Evolutionary conservation across 2,888 invertebrate genomes (phyloP).

Genomic region (Mellilla xanthometata): DNA sequence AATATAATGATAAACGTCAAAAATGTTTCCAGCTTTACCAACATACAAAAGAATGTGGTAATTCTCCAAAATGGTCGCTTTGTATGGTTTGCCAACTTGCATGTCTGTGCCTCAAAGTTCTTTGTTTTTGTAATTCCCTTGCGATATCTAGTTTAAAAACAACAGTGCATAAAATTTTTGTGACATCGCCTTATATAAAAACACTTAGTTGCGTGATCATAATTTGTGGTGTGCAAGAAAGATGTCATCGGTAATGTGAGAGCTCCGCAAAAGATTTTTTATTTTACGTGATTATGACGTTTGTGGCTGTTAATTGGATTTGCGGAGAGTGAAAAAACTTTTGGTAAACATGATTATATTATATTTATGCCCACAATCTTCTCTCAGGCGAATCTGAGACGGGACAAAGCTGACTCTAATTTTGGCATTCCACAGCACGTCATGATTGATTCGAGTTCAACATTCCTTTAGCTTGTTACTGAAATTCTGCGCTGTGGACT

Average conservation of each 20-base stretch:
- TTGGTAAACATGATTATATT: conserved; percentile 48
- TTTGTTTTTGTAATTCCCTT: conserved; percentile 74
- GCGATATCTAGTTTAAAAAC: conserved; percentile 45
- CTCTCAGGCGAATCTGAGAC: conserved; percentile 25
- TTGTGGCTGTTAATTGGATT: conserved; percentile 58
- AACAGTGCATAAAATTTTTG: conserved; percentile 44
- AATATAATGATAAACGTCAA: conserved; percentile 42
- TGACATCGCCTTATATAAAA: conserved; percentile 45
- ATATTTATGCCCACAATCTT: conserved; percentile 12
- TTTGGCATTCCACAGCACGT: conserved; percentile 77
- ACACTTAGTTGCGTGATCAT: conserved; percentile 42
- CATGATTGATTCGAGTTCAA: conserved; percentile 63
- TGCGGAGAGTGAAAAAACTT: conserved; percentile 56
- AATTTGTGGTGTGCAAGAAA: conserved; percentile 60
- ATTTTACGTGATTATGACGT: conserved; percentile 73
- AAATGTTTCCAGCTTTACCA: conserved; percentile 55
- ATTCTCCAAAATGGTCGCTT: conserved; percentile 89
- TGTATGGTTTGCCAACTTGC: conserved; percentile 85
- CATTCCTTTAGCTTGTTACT: conserved; percentile 46
- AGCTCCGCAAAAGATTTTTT: conserved; percentile 68
- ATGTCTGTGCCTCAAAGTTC: conserved; percentile 79
- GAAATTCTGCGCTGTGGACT: conserved; percentile 27
- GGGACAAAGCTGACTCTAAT: conserved; percentile 71
- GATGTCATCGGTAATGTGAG: conserved; percentile 82
- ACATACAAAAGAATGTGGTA: conserved; percentile 86